Evolutionary conservation across 2,113 vertebrate genomes (phyloP).

Genomic region (Calyptommatus sinebrachiatus): DNA sequence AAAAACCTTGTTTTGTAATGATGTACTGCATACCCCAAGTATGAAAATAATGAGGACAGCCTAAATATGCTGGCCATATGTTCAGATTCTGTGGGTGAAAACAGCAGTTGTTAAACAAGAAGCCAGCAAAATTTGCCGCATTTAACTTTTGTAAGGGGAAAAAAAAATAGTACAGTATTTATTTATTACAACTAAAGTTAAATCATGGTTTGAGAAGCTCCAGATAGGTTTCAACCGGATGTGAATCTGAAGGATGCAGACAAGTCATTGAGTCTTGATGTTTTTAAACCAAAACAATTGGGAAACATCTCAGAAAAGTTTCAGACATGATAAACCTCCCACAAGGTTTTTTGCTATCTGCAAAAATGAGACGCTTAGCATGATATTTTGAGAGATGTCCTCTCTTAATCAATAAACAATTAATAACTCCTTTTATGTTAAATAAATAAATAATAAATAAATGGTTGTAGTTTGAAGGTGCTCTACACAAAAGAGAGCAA

Average conservation of each 20-base stretch:
- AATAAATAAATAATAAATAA: no score
- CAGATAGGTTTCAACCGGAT: neutral
- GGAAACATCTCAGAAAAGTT: neutral
- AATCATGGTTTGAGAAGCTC: neutral
- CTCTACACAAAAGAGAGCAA: neutral
- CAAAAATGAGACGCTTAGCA: neutral
- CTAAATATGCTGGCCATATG: neutral
- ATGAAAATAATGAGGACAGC: neutral
- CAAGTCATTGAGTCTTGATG: constrained; percentile 5
- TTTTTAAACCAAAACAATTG: constrained; percentile 23
- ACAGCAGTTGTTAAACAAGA: neutral
- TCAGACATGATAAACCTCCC: neutral
- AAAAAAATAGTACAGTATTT: neutral
- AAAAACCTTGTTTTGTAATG: neutral
- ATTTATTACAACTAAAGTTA: neutral
- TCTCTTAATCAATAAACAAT: constrained; percentile 34
- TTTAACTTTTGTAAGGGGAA: constrained; percentile 1
- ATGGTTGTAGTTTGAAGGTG: neutral
- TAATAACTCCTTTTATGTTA: neutral
- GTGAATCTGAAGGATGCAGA: neutral
- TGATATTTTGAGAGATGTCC: constrained; percentile 3
- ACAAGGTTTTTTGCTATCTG: constrained; percentile 5
- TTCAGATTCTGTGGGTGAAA: constrained; percentile 8
- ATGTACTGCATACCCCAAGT: neutral
- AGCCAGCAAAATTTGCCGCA: neutral